A percentile compares a stretch with the other conserved stretches of the same genome.
These are phyloP conservation scores for Pardosa pseudoannulata DNA, from an alignment of 2,888 invertebrate genomes.

Conservation along the genomic window DNA sequence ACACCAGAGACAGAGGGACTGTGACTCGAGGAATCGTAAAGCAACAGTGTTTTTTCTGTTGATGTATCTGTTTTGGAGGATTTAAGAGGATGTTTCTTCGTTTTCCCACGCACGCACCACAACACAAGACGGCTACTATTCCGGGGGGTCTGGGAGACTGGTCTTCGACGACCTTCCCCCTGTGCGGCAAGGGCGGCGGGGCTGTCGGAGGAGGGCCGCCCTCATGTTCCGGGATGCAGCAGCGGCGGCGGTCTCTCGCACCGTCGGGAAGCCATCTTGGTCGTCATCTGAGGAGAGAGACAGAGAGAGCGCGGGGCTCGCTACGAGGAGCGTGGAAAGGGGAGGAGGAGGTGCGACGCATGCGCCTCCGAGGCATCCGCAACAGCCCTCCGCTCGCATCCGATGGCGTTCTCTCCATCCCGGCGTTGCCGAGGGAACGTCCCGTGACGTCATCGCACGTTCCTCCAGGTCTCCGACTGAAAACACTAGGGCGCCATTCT, in stretches of 20 bases:
- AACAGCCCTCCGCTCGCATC: slow-evolving; percentile 50
- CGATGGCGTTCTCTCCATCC: slow-evolving; percentile 58
- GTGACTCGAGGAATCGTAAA: not conserved
- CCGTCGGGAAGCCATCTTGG: slow-evolving; percentile 63
- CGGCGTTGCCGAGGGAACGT: slow-evolving; percentile 48
- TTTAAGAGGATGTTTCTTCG: no score
- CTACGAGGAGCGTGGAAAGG: not conserved
- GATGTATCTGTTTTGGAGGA: no score
- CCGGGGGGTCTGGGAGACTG: slow-evolving; percentile 5
- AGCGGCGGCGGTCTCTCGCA: slow-evolving; percentile 1
- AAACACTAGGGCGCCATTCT: slow-evolving; percentile 2
- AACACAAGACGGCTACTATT: no score
- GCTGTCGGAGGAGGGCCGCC: slow-evolving; percentile 6
- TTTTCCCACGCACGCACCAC: no score
- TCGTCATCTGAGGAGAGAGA: slow-evolving; percentile 42
- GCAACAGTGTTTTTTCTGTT: no score
- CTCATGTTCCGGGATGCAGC: slow-evolving; percentile 23
- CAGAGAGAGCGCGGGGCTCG: not conserved
- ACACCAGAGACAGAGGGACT: not conserved
- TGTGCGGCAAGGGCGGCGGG: slow-evolving; percentile 28
- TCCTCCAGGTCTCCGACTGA: slow-evolving; percentile 1
- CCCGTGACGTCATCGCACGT: slow-evolving; percentile 51
- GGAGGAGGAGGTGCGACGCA: slow-evolving; percentile 27
- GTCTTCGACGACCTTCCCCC: slow-evolving; percentile 33
- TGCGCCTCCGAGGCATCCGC: slow-evolving; percentile 44